phyloP scores from a whole-genome alignment of 2,888 invertebrate genomes.

The Coecobrya sp. region DNA sequence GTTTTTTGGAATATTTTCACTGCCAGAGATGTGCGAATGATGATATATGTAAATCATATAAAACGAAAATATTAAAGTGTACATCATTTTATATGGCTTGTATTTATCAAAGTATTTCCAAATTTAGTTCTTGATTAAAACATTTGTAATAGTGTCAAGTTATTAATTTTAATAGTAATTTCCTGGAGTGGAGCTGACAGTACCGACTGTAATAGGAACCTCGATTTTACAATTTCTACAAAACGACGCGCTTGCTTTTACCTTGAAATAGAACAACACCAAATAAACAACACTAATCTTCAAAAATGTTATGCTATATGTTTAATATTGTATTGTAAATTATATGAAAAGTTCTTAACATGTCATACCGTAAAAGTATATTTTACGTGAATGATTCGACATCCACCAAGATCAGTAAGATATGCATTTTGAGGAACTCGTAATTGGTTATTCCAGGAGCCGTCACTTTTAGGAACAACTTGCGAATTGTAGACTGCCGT shows the following conservation, averaged over 20 bases:
- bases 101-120: too few species aligned
- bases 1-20: too few species aligned
- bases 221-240: conserved; percentile 18
- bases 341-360: not conserved
- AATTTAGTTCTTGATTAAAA: too few species aligned
- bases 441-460: conserved; percentile 35
- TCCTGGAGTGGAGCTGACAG: not conserved
- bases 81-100: too few species aligned
- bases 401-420: conserved; percentile 54
- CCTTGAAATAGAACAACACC: conserved; percentile 19
- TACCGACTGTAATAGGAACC: conserved; percentile 61
- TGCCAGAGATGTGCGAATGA: too few species aligned
- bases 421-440: conserved; percentile 1
- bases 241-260: conserved; percentile 5
- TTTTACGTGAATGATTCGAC: conserved; percentile 43
- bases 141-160: too few species aligned
- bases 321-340: too few species aligned
- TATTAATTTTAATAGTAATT: not conserved
- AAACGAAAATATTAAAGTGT: too few species aligned
- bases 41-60: too few species aligned
- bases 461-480: not conserved
- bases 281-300: conserved; percentile 2
- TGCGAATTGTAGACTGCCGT: not conserved
- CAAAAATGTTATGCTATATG: too few species aligned
- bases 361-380: conserved; percentile 26